phyloP scores from a whole-genome alignment of 2,888 invertebrate genomes.

The Hypsopygia costalis region DNA sequence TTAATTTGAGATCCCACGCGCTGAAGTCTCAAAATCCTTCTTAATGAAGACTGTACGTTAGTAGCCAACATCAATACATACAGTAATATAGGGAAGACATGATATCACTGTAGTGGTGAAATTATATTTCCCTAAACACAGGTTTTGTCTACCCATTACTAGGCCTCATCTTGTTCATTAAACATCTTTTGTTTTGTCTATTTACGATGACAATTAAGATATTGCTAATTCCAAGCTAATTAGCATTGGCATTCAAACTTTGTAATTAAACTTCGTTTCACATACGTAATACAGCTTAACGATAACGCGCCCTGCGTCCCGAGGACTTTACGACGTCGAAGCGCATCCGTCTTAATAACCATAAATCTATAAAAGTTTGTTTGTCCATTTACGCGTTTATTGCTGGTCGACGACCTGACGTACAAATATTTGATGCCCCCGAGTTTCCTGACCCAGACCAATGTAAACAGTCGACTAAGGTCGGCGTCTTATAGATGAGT shows the following conservation, averaged over 20 bases:
- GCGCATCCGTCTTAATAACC: neutral
- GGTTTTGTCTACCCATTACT: no score
- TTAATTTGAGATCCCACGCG: no score
- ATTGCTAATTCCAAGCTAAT: neutral
- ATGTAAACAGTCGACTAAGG: constrained; percentile 9
- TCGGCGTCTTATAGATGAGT: neutral
- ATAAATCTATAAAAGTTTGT: neutral
- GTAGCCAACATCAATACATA: no score
- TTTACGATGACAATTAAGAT: neutral
- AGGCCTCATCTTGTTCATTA: no score
- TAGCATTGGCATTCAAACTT: no score
- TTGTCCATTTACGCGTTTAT: constrained; percentile 1
- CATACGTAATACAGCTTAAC: neutral
- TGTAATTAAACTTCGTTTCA: neutral
- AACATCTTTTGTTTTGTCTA: neutral
- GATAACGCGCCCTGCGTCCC: neutral
- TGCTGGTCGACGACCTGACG: constrained; percentile 1
- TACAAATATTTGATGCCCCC: constrained; percentile 5
- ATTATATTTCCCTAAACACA: no score
- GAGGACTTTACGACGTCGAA: neutral
- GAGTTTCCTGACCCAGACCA: constrained; percentile 8
- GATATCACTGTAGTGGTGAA: no score
- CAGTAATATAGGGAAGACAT: no score
- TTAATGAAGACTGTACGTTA: no score
- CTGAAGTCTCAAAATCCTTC: no score